Evolutionary conservation across 2,113 vertebrate genomes (phyloP).

Genomic region (Psettodes erumei): DNA sequence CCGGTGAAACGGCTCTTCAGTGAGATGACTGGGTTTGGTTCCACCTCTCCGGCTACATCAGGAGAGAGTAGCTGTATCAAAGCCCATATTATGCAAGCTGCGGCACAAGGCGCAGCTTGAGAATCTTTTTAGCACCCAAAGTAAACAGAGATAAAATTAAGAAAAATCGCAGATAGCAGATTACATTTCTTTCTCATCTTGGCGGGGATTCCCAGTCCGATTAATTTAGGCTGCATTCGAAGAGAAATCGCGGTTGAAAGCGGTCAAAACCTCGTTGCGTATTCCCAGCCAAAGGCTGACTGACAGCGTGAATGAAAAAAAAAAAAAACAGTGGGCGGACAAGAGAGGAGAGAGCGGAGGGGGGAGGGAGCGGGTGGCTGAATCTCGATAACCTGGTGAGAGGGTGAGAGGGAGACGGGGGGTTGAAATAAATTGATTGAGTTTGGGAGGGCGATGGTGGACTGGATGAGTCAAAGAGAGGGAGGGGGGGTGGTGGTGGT

Average conservation of each 20-base stretch:
- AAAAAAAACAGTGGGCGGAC: slow-evolving; percentile 2
- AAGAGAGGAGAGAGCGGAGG: background rate
- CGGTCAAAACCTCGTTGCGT: background rate
- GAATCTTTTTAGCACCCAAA: too few relatives aligned
- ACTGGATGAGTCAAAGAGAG: slow-evolving; percentile 7
- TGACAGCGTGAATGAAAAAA: slow-evolving; percentile 35
- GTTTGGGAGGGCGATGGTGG: slow-evolving; percentile 3
- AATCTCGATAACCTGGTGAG: slow-evolving; percentile 34
- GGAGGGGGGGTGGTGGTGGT: slow-evolving; percentile 4
- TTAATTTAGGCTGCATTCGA: background rate
- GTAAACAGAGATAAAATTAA: background rate
- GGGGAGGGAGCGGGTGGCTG: slow-evolving; percentile 10
- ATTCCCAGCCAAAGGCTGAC: slow-evolving; percentile 16
- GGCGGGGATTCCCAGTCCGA: slow-evolving; percentile 1
- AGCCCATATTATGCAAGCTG: background rate
- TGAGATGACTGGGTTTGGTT: too few relatives aligned
- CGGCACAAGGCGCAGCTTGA: too few relatives aligned
- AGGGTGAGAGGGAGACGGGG: slow-evolving; percentile 14
- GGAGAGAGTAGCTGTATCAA: background rate
- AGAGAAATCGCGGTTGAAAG: background rate
- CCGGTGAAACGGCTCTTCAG: too few relatives aligned
- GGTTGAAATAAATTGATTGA: slow-evolving; percentile 39
- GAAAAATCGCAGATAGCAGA: too few relatives aligned
- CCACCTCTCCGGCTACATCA: too few relatives aligned
- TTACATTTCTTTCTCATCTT: too few relatives aligned